Conservation (phyloP, 2,797 vertebrate genomes). For the Enteromius mattozi region DNA sequence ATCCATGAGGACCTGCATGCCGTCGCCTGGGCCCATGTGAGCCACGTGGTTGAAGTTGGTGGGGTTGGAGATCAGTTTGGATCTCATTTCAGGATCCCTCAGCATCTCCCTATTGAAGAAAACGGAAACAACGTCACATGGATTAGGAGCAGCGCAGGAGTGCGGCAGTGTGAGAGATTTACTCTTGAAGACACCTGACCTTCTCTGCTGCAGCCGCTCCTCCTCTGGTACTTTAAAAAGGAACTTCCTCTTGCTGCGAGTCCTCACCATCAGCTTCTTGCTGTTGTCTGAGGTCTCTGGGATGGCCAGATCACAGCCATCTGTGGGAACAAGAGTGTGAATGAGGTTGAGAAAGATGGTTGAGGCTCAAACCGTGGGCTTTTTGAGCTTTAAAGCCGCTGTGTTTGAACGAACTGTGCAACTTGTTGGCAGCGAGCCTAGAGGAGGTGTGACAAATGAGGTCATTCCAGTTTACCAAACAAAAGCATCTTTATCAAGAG, state of each 20-base stretch:
- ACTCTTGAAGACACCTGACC: conserved; percentile 57
- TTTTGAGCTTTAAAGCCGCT: conserved; percentile 7
- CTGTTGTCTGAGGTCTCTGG: conserved; percentile 92
- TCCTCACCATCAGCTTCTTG: conserved; percentile 95
- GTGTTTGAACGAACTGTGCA: neutral
- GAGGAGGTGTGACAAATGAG: conserved; percentile 58
- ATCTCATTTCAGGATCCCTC: conserved; percentile 91
- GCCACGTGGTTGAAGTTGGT: conserved; percentile 99
- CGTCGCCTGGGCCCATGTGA: conserved; percentile 98
- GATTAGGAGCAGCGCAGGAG: neutral
- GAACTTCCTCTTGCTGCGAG: conserved; percentile 94
- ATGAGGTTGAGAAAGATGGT: neutral
- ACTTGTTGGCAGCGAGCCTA: conserved; percentile 29
- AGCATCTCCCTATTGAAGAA: conserved; percentile 89
- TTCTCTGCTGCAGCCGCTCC: conserved; percentile 81
- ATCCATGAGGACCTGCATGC: conserved; percentile 98
- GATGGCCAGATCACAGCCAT: conserved; percentile 85
- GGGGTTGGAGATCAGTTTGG: conserved; percentile 96
- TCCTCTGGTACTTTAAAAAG: conserved; percentile 96
- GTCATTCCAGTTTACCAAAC: conserved; percentile 53
- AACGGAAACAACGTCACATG: neutral
- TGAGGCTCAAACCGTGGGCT: neutral
- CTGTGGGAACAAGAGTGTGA: conserved; percentile 55
- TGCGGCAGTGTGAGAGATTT: neutral
- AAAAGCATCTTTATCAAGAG: conserved; percentile 59